These are phyloP conservation scores for Baryphthengus martii DNA, from an alignment of 2,113 vertebrate species.

Conservation along the genomic window DNA sequence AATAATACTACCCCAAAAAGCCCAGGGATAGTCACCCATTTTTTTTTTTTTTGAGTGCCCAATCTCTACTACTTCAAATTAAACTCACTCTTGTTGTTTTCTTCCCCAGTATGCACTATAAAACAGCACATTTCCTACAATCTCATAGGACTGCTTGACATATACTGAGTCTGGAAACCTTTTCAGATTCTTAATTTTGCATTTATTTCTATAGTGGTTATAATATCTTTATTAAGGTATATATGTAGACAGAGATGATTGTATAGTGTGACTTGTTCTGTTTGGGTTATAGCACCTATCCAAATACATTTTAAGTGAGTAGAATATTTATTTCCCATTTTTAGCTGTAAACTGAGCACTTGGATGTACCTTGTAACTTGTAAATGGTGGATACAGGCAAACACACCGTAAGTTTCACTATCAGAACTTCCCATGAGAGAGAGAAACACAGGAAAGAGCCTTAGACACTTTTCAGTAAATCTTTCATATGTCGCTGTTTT, in stretches of 20 bases:
- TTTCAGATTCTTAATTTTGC: neutral
- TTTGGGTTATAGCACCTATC: neutral
- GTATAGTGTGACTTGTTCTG: neutral
- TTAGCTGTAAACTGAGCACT: neutral
- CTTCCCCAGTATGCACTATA: neutral
- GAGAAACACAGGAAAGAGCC: neutral
- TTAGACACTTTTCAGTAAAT: neutral
- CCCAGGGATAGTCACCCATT: neutral
- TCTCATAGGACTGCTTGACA: neutral
- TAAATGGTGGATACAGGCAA: neutral
- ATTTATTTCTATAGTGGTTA: neutral
- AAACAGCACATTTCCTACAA: neutral
- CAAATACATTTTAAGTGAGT: neutral
- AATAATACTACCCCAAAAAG: neutral
- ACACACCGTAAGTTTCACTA: neutral
- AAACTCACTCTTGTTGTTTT: neutral
- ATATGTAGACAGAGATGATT: neutral
- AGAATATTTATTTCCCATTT: neutral
- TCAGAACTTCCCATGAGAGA: neutral
- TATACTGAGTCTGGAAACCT: neutral
- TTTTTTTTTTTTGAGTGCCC: neutral
- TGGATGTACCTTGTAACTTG: neutral
- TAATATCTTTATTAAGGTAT: neutral
- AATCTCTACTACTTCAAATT: neutral
- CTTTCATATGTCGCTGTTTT: neutral